Evolutionary conservation across 2,797 vertebrate genomes (phyloP).

Genomic region (Cyprinella venusta): DNA sequence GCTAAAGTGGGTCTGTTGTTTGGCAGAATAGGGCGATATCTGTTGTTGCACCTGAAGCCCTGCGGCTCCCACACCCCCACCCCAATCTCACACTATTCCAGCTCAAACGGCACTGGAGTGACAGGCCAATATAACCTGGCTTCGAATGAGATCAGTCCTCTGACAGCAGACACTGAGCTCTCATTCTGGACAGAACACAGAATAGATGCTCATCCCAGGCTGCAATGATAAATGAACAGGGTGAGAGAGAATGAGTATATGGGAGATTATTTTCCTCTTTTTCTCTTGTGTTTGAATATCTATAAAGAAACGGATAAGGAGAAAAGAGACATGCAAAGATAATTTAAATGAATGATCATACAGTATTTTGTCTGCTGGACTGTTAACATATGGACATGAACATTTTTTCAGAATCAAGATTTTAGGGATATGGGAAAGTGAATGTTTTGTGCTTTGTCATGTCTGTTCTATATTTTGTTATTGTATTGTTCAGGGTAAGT

Average conservation of each 20-base stretch:
- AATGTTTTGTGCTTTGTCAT: not conserved
- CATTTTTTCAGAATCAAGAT: not conserved
- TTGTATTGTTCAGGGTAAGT: no score
- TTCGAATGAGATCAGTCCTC: conserved; percentile 33
- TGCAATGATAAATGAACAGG: not conserved
- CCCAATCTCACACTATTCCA: conserved; percentile 25
- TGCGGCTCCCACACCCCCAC: conserved; percentile 42
- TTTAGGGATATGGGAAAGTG: not conserved
- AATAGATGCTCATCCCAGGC: not conserved
- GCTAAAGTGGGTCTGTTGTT: conserved; percentile 19
- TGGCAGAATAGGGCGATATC: conserved; percentile 37
- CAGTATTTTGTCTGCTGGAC: not conserved
- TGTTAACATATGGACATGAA: not conserved
- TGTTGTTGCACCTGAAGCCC: conserved; percentile 37
- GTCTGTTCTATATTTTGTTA: no score
- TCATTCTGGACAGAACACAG: conserved; percentile 17
- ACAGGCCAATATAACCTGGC: conserved; percentile 47
- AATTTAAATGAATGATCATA: not conserved
- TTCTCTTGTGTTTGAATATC: not conserved
- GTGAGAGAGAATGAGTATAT: conserved; percentile 12
- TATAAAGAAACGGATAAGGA: not conserved
- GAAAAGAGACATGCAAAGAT: not conserved
- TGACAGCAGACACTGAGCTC: conserved; percentile 37
- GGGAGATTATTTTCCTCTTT: conserved; percentile 9
- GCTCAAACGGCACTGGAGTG: conserved; percentile 35